Conservation (phyloP, 2,113 vertebrate genomes). For the Micronycteris hirsuta region DNA sequence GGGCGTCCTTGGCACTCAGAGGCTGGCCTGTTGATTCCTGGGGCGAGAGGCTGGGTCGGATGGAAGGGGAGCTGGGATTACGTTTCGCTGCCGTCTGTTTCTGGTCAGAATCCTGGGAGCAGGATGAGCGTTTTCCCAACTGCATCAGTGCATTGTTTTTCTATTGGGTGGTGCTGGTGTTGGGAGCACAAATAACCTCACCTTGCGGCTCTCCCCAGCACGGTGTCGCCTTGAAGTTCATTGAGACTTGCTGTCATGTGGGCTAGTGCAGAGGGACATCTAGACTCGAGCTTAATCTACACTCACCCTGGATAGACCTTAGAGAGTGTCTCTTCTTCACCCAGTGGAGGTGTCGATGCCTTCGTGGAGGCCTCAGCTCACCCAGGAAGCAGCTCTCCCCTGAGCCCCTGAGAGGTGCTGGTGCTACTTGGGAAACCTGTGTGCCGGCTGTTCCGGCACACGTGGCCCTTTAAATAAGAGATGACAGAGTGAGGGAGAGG, state of each 20-base stretch:
- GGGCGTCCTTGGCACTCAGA: neutral
- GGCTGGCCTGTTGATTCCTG: neutral
- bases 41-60: neutral
- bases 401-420: neutral
- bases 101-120: neutral
- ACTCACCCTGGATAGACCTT: neutral
- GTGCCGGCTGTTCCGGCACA: neutral
- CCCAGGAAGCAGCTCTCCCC: neutral
- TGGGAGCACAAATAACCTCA: neutral
- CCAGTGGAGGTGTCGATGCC: neutral
- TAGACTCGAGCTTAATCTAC: neutral
- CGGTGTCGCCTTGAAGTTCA: neutral
- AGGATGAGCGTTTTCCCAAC: neutral
- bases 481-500: neutral
- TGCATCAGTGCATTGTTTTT: neutral
- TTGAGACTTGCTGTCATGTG: neutral
- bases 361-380: neutral
- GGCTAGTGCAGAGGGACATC: neutral
- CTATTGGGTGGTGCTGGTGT: neutral
- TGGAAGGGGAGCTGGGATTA: accelerated
- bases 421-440: neutral
- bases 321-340: neutral
- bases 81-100: neutral
- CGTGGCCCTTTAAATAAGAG: neutral
- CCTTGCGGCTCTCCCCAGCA: neutral